Evolutionary conservation across 2,113 vertebrate genomes (phyloP).

Genomic region (Chitala chitala): DNA sequence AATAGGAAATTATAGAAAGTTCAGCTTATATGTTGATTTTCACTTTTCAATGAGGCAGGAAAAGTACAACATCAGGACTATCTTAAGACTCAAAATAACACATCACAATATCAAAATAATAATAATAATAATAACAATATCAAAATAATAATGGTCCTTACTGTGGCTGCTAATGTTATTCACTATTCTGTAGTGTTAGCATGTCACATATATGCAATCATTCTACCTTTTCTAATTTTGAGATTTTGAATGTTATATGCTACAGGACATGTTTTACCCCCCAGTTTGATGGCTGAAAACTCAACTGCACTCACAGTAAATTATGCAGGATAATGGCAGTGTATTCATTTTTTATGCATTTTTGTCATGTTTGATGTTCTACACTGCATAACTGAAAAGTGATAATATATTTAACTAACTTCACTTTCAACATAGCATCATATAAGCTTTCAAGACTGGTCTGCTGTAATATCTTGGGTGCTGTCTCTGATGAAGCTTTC

Average conservation of each 20-base stretch:
- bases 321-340: neutral
- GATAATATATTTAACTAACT: neutral
- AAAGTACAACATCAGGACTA: too few relatives aligned
- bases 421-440: too few relatives aligned
- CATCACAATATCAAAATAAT: neutral
- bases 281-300: too few relatives aligned
- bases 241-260: too few relatives aligned
- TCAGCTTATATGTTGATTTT: neutral
- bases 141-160: too few relatives aligned
- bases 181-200: neutral
- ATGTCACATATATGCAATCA: neutral
- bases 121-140: too few relatives aligned
- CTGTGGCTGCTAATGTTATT: too few relatives aligned
- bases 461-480: too few relatives aligned
- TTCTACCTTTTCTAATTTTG: neutral
- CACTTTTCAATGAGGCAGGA: neutral
- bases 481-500: too few relatives aligned
- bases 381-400: neutral
- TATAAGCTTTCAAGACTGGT: too few relatives aligned
- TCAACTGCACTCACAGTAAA: neutral
- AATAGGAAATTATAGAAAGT: neutral
- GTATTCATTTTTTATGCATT: neutral
- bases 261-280: too few relatives aligned
- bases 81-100: neutral
- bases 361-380: neutral